phyloP scores from a whole-genome alignment of 2,797 vertebrate genomes.

The Trachops cirrhosus region DNA sequence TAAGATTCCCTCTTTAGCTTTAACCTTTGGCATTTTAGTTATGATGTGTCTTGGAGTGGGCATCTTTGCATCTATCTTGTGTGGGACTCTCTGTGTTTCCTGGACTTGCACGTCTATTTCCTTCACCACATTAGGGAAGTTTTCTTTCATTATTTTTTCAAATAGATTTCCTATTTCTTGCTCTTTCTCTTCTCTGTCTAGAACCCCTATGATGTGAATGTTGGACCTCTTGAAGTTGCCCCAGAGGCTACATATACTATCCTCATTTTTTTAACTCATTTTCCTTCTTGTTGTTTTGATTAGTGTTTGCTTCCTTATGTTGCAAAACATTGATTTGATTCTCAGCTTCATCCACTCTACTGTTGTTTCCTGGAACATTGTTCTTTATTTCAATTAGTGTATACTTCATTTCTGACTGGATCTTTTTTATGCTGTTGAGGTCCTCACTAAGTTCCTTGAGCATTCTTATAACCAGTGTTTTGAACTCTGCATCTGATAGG shows the following conservation, averaged over 20 bases:
- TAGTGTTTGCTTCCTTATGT: background rate
- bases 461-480: background rate
- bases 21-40: background rate
- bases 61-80: background rate
- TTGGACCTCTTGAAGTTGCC: background rate
- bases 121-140: background rate
- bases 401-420: background rate
- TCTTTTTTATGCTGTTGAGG: background rate
- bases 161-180: background rate
- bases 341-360: background rate
- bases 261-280: background rate
- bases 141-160: background rate
- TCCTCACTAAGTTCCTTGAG: background rate
- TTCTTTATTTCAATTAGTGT: background rate
- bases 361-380: background rate
- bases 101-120: background rate
- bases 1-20: background rate
- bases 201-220: background rate
- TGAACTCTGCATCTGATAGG: background rate
- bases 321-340: background rate
- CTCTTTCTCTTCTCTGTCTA: background rate
- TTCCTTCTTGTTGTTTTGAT: background rate
- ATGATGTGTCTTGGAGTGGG: background rate
- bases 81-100: background rate
- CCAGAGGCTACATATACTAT: background rate